Conservation (phyloP, 1,140 invertebrate genomes). For the Drosophila athabasca region DNA sequence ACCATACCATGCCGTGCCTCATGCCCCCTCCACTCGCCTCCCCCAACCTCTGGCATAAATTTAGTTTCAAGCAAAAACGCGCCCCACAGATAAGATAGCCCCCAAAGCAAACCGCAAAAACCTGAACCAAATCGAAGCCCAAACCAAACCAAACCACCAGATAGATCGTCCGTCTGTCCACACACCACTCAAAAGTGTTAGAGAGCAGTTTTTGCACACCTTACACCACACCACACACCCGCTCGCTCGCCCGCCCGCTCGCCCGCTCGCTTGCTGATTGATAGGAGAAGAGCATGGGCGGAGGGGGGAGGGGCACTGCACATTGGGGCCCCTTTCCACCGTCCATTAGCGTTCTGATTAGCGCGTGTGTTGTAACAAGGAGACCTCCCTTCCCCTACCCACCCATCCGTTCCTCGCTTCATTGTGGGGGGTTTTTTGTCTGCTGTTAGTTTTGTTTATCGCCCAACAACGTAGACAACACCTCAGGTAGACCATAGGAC, state of each 20-base stretch:
- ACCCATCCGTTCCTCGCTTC: too few species aligned
- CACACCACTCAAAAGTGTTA: too few species aligned
- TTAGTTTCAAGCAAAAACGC: conserved; percentile 66
- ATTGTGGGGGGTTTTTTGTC: conserved; percentile 28
- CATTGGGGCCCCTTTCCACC: too few species aligned
- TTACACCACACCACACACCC: too few species aligned
- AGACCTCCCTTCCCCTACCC: background rate
- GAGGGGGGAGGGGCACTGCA: background rate
- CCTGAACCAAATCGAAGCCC: conserved; percentile 22
- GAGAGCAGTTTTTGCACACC: too few species aligned
- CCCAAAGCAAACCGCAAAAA: conserved; percentile 28
- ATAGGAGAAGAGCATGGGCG: conserved; percentile 24
- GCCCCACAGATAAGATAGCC: conserved; percentile 66
- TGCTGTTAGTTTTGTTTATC: conserved; percentile 53
- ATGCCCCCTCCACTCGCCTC: background rate
- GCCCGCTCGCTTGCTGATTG: conserved; percentile 50
- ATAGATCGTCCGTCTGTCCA: conserved; percentile 1
- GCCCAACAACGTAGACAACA: conserved; percentile 33
- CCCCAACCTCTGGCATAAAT: conserved; percentile 62
- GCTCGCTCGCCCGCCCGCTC: background rate
- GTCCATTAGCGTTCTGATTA: conserved; percentile 62
- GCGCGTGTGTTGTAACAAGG: conserved; percentile 64
- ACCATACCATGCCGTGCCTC: background rate
- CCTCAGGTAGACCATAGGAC: too few species aligned
- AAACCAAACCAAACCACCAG: conserved; percentile 19